These are phyloP conservation scores for Drosophila micromelanica DNA, from an alignment of 1,140 invertebrate species.

Conservation along the genomic window DNA sequence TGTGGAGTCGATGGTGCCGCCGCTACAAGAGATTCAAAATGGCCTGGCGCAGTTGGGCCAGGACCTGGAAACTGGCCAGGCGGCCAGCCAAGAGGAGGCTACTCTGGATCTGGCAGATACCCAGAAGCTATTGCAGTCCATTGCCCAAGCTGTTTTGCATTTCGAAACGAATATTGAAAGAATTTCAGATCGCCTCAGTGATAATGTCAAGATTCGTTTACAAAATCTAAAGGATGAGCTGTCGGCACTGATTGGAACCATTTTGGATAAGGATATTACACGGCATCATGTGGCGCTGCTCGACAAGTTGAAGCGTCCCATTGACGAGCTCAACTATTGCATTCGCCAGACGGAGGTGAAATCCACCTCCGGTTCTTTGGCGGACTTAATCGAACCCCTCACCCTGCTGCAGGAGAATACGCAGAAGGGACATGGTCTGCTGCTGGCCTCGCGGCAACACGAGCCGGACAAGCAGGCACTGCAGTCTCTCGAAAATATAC, in stretches of 20 bases:
- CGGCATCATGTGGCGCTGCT: slow-evolving; percentile 71
- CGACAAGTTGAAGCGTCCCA: slow-evolving; percentile 70
- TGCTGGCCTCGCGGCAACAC: slow-evolving; percentile 41
- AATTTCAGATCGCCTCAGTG: slow-evolving; percentile 53
- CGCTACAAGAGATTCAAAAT: slow-evolving; percentile 85
- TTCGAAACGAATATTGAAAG: slow-evolving; percentile 80
- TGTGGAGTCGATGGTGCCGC: slow-evolving; percentile 85
- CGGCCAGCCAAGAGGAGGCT: slow-evolving; percentile 44
- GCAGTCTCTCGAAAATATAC: slow-evolving; percentile 63
- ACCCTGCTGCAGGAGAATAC: slow-evolving; percentile 69
- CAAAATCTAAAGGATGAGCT: slow-evolving; percentile 73
- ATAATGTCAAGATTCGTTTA: slow-evolving; percentile 62
- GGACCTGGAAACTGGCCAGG: slow-evolving; percentile 71
- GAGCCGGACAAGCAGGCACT: slow-evolving; percentile 61
- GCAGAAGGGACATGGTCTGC: slow-evolving; percentile 58
- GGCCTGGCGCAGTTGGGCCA: slow-evolving; percentile 83
- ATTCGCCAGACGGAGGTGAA: slow-evolving; percentile 81
- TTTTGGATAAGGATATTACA: slow-evolving; percentile 75
- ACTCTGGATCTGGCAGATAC: slow-evolving; percentile 70
- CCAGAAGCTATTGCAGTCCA: slow-evolving; percentile 76
- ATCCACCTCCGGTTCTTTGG: slow-evolving; percentile 72
- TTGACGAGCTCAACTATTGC: slow-evolving; percentile 83
- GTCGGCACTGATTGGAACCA: slow-evolving; percentile 69
- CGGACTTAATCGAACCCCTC: slow-evolving; percentile 83
- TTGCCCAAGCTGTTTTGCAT: slow-evolving; percentile 81